phyloP scores from a whole-genome alignment of 2,888 invertebrate genomes.

The Polietes domitor region DNA sequence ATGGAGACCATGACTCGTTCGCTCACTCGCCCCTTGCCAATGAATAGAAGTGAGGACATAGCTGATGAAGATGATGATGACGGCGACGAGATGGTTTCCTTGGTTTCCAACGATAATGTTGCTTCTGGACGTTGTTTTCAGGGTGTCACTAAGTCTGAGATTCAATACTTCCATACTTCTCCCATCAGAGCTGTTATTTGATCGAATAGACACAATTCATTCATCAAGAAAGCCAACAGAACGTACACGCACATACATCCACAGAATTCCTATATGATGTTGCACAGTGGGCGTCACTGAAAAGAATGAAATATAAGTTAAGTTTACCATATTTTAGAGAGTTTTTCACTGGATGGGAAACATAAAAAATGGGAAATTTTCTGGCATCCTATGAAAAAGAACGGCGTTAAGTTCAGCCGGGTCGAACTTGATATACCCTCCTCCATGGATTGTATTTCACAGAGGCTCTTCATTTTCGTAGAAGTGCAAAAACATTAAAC shows the following conservation, averaged over 20 bases:
- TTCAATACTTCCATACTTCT: slow-evolving; percentile 20
- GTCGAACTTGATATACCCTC: too few species aligned
- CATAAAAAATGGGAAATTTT: too few species aligned
- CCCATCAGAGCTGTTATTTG: slow-evolving; percentile 6
- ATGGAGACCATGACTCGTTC: neutral
- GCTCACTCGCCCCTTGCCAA: neutral
- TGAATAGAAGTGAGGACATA: neutral
- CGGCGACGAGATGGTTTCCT: slow-evolving; percentile 6
- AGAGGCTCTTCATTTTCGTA: too few species aligned
- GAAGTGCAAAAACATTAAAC: too few species aligned
- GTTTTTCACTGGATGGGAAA: too few species aligned
- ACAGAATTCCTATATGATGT: neutral
- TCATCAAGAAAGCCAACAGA: neutral
- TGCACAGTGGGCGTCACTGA: neutral
- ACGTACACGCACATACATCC: neutral
- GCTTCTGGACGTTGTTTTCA: neutral
- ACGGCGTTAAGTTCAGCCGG: too few species aligned
- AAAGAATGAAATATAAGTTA: too few species aligned
- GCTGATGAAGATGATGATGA: neutral
- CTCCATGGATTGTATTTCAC: too few species aligned
- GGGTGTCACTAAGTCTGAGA: slow-evolving; percentile 14
- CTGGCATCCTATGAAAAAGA: too few species aligned
- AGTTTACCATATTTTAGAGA: too few species aligned
- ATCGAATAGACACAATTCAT: slow-evolving; percentile 11
- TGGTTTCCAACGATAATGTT: neutral